phyloP scores from a whole-genome alignment of 2,797 vertebrate species.

The Argentina silus region DNA sequence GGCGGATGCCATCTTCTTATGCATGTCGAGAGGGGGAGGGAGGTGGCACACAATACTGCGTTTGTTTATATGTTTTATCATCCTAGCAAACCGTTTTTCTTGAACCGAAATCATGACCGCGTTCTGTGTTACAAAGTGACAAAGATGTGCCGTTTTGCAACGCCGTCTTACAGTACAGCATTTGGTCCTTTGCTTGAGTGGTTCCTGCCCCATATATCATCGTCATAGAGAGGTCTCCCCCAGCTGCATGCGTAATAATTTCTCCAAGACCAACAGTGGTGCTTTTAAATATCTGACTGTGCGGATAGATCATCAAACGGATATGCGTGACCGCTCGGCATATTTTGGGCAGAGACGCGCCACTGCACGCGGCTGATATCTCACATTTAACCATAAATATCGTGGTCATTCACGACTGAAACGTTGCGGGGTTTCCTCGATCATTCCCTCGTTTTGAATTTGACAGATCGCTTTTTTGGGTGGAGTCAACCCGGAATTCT shows the following conservation, averaged over 20 bases:
- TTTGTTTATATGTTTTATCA: background rate
- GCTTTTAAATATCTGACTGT: slow-evolving; percentile 58
- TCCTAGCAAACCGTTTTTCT: background rate
- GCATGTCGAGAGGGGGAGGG: background rate
- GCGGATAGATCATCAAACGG: slow-evolving; percentile 51
- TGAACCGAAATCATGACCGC: background rate
- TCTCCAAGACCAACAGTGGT: slow-evolving; percentile 56
- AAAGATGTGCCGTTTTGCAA: background rate
- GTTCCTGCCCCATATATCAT: slow-evolving; percentile 58
- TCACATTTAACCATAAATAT: background rate
- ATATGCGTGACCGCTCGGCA: slow-evolving; percentile 56
- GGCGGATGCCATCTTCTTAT: slow-evolving; percentile 32
- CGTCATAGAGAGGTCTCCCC: slow-evolving; percentile 78
- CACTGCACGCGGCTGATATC: slow-evolving; percentile 39
- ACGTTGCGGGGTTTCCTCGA: slow-evolving; percentile 72
- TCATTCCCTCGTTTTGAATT: slow-evolving; percentile 53
- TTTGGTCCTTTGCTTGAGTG: slow-evolving; percentile 50
- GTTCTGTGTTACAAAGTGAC: background rate
- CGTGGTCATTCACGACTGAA: slow-evolving; percentile 47
- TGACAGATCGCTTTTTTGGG: slow-evolving; percentile 73
- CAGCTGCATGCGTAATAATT: slow-evolving; percentile 71
- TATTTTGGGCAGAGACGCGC: slow-evolving; percentile 34
- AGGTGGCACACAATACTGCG: background rate
- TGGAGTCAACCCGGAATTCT: slow-evolving; percentile 78
- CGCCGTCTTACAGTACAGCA: background rate